Evolutionary conservation across 2,797 vertebrate genomes (phyloP).

Genomic region (Acridotheres tristis): DNA sequence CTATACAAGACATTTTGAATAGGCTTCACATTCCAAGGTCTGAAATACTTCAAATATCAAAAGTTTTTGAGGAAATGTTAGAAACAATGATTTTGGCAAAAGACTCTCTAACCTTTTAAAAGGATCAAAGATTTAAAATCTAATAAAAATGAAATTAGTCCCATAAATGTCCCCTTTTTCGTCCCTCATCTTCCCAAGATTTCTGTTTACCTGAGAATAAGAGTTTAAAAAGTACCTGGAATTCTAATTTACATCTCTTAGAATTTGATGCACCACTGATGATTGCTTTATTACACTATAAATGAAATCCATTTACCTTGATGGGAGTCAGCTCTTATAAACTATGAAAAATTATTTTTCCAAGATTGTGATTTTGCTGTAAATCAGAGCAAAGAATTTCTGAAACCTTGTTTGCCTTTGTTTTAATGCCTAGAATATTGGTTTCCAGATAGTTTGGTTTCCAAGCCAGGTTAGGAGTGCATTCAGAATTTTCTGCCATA

Average conservation of each 20-base stretch:
- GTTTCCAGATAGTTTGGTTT: not conserved
- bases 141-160: not conserved
- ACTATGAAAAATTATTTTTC: not conserved
- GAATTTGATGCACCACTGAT: not conserved
- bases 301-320: not conserved
- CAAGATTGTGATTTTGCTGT: not conserved
- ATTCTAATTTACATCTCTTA: not conserved
- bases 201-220: not conserved
- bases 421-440: not conserved
- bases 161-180: not conserved
- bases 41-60: not conserved
- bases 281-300: not conserved
- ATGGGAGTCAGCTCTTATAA: not conserved
- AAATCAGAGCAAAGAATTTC: not conserved
- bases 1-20: not conserved
- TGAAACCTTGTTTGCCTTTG: not conserved
- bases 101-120: not conserved
- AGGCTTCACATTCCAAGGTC: not conserved
- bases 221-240: not conserved
- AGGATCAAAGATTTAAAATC: not conserved
- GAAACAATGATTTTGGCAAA: not conserved
- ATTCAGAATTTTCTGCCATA: not conserved
- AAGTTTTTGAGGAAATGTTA: not conserved
- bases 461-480: not conserved
- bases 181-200: not conserved